phyloP scores from a whole-genome alignment of 2,888 invertebrate genomes.

The Synergus gifuensis region DNA sequence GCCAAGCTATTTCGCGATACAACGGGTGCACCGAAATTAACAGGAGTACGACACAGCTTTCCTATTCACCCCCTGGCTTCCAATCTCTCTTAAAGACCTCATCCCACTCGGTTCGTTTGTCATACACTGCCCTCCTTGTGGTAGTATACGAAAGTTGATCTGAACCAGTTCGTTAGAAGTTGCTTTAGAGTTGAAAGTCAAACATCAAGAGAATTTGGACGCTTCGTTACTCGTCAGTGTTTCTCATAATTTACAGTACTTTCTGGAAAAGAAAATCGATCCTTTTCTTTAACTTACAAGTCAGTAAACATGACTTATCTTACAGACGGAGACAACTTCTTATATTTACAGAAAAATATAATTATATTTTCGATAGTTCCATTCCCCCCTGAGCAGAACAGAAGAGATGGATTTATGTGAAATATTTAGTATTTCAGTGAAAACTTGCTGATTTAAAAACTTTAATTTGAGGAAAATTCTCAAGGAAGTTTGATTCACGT shows the following conservation, averaged over 20 bases:
- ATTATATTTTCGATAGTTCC: too few relatives aligned
- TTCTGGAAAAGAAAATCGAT: background rate
- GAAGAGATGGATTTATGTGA: too few relatives aligned
- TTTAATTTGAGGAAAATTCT: background rate
- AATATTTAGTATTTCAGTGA: too few relatives aligned
- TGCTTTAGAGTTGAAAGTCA: constrained; percentile 52
- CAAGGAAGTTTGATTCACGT: constrained; percentile 1
- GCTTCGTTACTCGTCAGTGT: constrained; percentile 56
- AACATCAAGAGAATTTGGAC: constrained; percentile 57
- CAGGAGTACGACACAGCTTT: constrained; percentile 42
- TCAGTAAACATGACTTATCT: too few relatives aligned
- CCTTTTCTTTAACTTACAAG: background rate
- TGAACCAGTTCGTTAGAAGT: constrained; percentile 54
- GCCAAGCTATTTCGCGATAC: constrained; percentile 51
- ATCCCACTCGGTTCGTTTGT: constrained; percentile 51
- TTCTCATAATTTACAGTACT: background rate
- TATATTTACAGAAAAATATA: too few relatives aligned
- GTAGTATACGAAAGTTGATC: constrained; percentile 42
- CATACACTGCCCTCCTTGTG: constrained; percentile 46
- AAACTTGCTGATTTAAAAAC: background rate
- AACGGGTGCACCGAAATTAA: constrained; percentile 58
- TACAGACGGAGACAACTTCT: too few relatives aligned
- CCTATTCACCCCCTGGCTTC: constrained; percentile 38
- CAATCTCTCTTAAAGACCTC: constrained; percentile 45
- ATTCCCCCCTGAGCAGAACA: too few relatives aligned